Evolutionary conservation across 2,797 vertebrate species (phyloP).

Genomic region (Gallinago solitaria): DNA sequence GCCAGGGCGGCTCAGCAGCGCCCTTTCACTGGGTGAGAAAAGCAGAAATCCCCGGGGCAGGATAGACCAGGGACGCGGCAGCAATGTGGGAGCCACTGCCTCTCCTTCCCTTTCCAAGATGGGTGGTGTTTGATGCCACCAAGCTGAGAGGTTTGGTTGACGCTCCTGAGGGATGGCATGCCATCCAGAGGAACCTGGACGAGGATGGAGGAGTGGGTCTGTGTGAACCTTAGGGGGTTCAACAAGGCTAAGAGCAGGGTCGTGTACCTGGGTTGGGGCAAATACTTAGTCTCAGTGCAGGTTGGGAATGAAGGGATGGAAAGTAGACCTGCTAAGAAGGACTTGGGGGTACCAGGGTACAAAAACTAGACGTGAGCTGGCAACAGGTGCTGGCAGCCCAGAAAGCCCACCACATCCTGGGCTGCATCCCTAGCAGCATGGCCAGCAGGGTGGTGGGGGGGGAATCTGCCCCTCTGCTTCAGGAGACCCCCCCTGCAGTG

Average conservation of each 20-base stretch:
- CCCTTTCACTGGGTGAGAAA: neutral
- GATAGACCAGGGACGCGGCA: neutral
- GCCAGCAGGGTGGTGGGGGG: neutral
- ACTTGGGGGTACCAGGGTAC: no score
- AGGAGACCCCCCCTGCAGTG: rapidly evolving
- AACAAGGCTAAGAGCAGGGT: neutral
- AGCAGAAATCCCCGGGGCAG: neutral
- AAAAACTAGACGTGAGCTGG: rapidly evolving
- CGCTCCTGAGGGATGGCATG: neutral
- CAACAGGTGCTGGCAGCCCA: rapidly evolving
- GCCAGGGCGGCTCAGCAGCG: neutral
- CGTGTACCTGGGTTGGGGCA: neutral
- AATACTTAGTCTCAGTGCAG: rapidly evolving
- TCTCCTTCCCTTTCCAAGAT: neutral
- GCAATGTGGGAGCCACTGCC: neutral
- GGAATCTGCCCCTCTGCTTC: neutral
- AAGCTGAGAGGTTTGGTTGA: neutral
- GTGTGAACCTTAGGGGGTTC: neutral
- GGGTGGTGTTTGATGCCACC: neutral
- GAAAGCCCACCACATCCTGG: rapidly evolving
- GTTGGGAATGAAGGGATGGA: neutral
- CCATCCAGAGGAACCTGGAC: neutral
- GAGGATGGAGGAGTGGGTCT: neutral
- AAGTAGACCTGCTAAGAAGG: neutral
- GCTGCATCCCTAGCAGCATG: neutral